Evolutionary conservation across 2,797 vertebrate species (phyloP).

Genomic region (Gymnocypris eckloni): DNA sequence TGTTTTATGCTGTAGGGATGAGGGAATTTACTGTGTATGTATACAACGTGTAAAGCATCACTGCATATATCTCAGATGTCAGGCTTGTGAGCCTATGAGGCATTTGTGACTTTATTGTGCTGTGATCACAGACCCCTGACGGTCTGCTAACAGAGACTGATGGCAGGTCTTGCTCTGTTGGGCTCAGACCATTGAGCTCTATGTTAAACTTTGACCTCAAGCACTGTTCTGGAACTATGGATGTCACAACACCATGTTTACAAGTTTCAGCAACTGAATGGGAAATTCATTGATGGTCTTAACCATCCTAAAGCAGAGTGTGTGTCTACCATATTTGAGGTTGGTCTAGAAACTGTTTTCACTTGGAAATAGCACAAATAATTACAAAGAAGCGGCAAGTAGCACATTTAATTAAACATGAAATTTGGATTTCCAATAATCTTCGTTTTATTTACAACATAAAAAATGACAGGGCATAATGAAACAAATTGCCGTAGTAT

Average conservation of each 20-base stretch:
- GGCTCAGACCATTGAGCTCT: slow-evolving; percentile 7
- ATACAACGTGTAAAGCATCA: neutral
- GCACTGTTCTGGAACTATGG: neutral
- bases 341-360: neutral
- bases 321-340: neutral
- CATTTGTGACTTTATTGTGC: slow-evolving; percentile 4
- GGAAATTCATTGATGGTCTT: neutral
- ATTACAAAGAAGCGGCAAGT: neutral
- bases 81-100: neutral
- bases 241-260: neutral
- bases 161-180: neutral
- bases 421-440: neutral
- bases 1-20: neutral
- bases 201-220: slow-evolving; percentile 22
- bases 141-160: neutral
- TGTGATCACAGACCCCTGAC: neutral
- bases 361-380: neutral
- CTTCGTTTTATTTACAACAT: neutral
- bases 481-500: neutral
- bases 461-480: neutral
- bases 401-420: neutral
- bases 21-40: neutral
- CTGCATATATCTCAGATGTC: slow-evolving; percentile 10
- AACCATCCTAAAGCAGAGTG: neutral
- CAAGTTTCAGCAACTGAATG: neutral